These are phyloP conservation scores for Agraylea sexmaculata DNA, from an alignment of 1,140 invertebrate species.

Conservation along the genomic window DNA sequence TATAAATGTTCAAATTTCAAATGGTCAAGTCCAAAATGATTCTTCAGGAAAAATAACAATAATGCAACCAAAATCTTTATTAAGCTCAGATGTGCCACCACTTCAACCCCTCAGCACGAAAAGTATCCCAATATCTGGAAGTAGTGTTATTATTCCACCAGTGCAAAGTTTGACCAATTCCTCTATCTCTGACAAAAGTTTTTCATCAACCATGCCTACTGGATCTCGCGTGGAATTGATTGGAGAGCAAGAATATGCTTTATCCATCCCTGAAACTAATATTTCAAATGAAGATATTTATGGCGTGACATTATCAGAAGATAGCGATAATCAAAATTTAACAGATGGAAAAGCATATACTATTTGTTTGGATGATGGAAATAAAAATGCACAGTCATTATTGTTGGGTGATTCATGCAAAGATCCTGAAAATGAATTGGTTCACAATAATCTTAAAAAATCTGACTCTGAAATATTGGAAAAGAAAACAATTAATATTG, in stretches of 20 bases:
- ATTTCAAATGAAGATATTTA: slow-evolving; percentile 37
- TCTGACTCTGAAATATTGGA: slow-evolving; percentile 39
- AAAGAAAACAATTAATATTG: slow-evolving; percentile 28
- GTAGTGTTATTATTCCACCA: neutral
- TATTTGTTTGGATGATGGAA: no score
- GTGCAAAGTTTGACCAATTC: slow-evolving; percentile 1
- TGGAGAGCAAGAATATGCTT: slow-evolving; percentile 36
- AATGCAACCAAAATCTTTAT: slow-evolving; percentile 29
- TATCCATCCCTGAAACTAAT: slow-evolving; percentile 40
- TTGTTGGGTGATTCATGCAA: no score
- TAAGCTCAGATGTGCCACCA: slow-evolving; percentile 33
- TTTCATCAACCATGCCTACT: slow-evolving; percentile 31
- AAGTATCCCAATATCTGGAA: neutral
- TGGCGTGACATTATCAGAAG: slow-evolving; percentile 36
- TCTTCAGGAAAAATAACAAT: slow-evolving; percentile 39
- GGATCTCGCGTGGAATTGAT: slow-evolving; percentile 37
- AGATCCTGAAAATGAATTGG: no score
- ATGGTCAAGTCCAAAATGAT: slow-evolving; percentile 40
- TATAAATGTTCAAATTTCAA: slow-evolving; percentile 39
- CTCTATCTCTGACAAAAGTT: slow-evolving; percentile 29
- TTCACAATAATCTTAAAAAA: slow-evolving; percentile 33
- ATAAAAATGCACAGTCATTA: no score
- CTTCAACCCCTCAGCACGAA: slow-evolving; percentile 27
- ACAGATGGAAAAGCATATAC: no score
- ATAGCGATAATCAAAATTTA: slow-evolving; percentile 27